phyloP scores from a whole-genome alignment of 2,113 vertebrate genomes.

The Pteronura brasiliensis region DNA sequence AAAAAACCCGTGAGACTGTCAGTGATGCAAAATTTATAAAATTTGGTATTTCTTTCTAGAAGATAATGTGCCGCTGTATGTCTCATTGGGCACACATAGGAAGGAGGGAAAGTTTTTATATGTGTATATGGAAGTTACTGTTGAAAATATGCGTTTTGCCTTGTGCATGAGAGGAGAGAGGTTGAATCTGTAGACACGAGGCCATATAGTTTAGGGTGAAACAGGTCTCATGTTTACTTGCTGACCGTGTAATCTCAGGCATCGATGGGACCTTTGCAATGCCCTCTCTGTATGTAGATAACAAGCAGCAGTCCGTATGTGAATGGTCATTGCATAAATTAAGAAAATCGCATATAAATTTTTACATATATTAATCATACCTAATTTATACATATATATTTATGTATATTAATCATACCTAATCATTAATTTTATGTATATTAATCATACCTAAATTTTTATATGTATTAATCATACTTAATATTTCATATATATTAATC shows the following conservation, averaged over 20 bases:
- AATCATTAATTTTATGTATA: not conserved
- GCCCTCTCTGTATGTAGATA: not conserved
- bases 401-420: too few relatives aligned
- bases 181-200: accelerated
- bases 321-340: not conserved
- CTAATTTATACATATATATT: not conserved
- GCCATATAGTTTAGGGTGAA: not conserved
- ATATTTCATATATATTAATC: too few relatives aligned
- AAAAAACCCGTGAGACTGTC: not conserved
- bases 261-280: not conserved
- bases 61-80: not conserved
- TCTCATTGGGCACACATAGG: not conserved
- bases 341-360: too few relatives aligned
- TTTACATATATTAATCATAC: not conserved
- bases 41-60: not conserved
- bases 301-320: accelerated
- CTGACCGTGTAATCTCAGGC: not conserved
- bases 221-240: not conserved
- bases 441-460: too few relatives aligned
- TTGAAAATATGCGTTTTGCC: not conserved
- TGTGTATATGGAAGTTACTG: not conserved
- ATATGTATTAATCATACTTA: too few relatives aligned
- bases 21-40: not conserved
- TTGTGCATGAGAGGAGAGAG: not conserved
- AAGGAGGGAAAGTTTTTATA: not conserved